These are phyloP conservation scores for Gastracanthus pulcherrimus DNA, from an alignment of 2,888 invertebrate species.

Conservation along the genomic window DNA sequence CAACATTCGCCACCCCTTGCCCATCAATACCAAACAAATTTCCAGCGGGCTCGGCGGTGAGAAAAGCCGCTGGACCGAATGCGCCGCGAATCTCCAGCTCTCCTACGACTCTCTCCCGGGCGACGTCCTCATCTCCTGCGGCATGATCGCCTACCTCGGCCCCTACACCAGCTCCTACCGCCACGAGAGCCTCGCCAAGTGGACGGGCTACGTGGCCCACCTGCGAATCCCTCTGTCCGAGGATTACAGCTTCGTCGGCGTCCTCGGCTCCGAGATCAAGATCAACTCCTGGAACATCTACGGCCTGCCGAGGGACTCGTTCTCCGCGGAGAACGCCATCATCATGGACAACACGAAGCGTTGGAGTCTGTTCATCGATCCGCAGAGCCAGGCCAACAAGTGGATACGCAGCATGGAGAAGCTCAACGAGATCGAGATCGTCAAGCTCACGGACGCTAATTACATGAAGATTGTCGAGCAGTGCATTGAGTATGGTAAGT, in stretches of 20 bases:
- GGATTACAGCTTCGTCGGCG: constrained; percentile 84
- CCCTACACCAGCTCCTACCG: constrained; percentile 88
- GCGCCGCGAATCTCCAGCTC: constrained; percentile 86
- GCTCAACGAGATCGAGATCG: constrained; percentile 83
- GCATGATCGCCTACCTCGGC: constrained; percentile 93
- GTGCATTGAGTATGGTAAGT: constrained; percentile 85
- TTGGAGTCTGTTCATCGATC: constrained; percentile 91
- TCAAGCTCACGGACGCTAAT: constrained; percentile 87
- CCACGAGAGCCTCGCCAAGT: constrained; percentile 81
- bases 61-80: constrained; percentile 89
- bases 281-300: constrained; percentile 92
- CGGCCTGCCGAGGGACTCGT: constrained; percentile 88
- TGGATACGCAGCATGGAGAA: constrained; percentile 93
- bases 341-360: constrained; percentile 88
- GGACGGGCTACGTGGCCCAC: constrained; percentile 85
- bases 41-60: constrained; percentile 89
- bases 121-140: constrained; percentile 92
- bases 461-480: constrained; percentile 88
- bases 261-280: constrained; percentile 91
- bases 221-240: constrained; percentile 88
- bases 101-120: constrained; percentile 91
- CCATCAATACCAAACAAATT: too few species aligned
- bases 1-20: too few species aligned
- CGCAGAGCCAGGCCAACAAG: constrained; percentile 90
- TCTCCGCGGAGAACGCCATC: constrained; percentile 91